Evolutionary conservation across 2,113 vertebrate species (phyloP), one percentile per base, ranked within the genome.

Genomic region (Andinoacara biseriatus): DNA sequence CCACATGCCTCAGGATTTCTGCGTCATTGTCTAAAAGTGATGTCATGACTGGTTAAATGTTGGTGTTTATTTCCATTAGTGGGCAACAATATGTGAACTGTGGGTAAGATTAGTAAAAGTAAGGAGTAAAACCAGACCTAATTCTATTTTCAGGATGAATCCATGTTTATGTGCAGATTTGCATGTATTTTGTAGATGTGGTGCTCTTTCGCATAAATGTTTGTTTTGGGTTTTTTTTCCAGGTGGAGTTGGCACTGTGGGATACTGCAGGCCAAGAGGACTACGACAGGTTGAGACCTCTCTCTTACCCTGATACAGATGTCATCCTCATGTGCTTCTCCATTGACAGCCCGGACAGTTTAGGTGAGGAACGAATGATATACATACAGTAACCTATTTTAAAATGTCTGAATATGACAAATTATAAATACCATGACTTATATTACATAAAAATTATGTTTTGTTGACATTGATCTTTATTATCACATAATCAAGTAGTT

Each of bases 271-370:
- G 98, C 20, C 98, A 99, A 88, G 98, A 99, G 93, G 98, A 99
- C 95, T 99, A 99, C 0, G 98, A 99, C 92, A 94, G 98, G 7
- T 87, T 99, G 91, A 95, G 98, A 88, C 98, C 98, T 9, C 97
- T 99, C 63, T 99, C 98, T 1, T 99, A 99, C 91, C 98, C 98
- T 0, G 98, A 99, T 94, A 99, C 98, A 0, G 98, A 99, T 0
- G 98, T 99, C 76, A 99, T 99, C 93, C 97, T 99, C 84, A 99
- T 99, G 98, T 99, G 98, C 91, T 99, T 99, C 84, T 99, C 98
- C 60, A 97, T 99, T 1, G 98, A 99, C 95, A 99, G 97, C 92
- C 98, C 98, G 0, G 98, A 99, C 78, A 99, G 98, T 92, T 96
- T 99, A 58, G 98, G 98, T 99, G 94, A 89, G 91, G 10, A 22